phyloP scores from a whole-genome alignment of 1,140 invertebrate species.

The Papilio dardanus region DNA sequence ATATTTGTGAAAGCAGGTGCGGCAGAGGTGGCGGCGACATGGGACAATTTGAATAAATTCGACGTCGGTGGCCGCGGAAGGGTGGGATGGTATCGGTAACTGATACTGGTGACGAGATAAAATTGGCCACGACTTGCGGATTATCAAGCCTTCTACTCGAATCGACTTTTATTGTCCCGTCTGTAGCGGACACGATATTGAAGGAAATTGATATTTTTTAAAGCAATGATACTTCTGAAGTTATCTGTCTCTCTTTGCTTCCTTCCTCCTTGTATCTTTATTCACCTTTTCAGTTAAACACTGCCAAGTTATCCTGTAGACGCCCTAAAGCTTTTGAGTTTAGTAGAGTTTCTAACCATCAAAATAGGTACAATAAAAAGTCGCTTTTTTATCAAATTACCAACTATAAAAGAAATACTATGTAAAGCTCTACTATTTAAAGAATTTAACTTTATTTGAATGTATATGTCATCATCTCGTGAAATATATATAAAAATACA shows the following conservation, averaged over 20 bases:
- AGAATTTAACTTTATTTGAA: no score
- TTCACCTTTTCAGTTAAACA: not conserved
- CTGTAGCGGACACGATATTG: not conserved
- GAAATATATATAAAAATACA: no score
- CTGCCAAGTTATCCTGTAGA: no score
- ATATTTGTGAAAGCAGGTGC: constrained; percentile 52
- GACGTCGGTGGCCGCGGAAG: constrained; percentile 61
- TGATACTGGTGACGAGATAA: constrained; percentile 64
- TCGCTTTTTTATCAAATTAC: no score
- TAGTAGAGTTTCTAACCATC: no score
- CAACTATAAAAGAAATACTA: not conserved
- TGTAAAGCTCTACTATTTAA: not conserved
- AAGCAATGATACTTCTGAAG: not conserved
- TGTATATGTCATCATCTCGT: no score
- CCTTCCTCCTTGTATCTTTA: not conserved
- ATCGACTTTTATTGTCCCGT: constrained; percentile 40
- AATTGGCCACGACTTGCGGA: constrained; percentile 64
- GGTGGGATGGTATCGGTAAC: constrained; percentile 67
- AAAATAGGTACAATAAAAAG: no score
- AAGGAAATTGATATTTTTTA: not conserved
- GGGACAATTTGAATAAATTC: constrained; percentile 78
- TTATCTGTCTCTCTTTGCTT: not conserved
- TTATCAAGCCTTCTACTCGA: constrained; percentile 59
- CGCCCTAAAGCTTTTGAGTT: no score
- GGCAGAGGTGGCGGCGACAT: constrained; percentile 63